phyloP scores from a whole-genome alignment of 2,888 invertebrate species.

The Nasonia oneida region DNA sequence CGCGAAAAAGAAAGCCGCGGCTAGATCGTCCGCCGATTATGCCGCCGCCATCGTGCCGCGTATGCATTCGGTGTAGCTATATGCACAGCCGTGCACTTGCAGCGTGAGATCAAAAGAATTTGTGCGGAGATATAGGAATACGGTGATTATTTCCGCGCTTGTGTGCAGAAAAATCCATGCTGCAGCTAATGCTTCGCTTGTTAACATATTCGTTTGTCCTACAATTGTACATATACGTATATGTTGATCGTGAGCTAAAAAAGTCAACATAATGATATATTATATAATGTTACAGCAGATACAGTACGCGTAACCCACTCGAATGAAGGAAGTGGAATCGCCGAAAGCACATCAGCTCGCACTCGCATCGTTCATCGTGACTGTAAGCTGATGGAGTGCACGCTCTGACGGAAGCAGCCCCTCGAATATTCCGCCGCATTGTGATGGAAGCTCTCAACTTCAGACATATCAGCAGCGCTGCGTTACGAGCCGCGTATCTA shows the following conservation, averaged over 20 bases:
- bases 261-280: too few relatives aligned
- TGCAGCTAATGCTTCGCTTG: not conserved
- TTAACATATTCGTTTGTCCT: not conserved
- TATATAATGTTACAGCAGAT: too few relatives aligned
- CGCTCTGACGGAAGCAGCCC: slow-evolving; percentile 33
- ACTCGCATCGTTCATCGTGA: not conserved
- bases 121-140: slow-evolving; percentile 15
- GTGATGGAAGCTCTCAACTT: slow-evolving; percentile 7
- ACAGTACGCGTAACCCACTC: not conserved
- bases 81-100: not conserved
- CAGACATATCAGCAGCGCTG: not conserved
- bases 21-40: slow-evolving; percentile 39
- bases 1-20: slow-evolving; percentile 50
- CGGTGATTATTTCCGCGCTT: not conserved
- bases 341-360: not conserved
- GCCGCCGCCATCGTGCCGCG: not conserved
- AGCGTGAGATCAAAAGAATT: slow-evolving; percentile 21
- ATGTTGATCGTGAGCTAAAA: too few relatives aligned
- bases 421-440: slow-evolving; percentile 17
- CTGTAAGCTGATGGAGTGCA: not conserved
- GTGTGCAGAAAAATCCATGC: slow-evolving; percentile 17
- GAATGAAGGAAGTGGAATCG: not conserved
- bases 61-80: not conserved
- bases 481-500: not conserved
- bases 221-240: too few relatives aligned